Evolutionary conservation across 37 sponge, comb jelly and placozoan species (phyloP), one percentile per base, ranked within the genome.

Genomic region (Crambe crambe): DNA sequence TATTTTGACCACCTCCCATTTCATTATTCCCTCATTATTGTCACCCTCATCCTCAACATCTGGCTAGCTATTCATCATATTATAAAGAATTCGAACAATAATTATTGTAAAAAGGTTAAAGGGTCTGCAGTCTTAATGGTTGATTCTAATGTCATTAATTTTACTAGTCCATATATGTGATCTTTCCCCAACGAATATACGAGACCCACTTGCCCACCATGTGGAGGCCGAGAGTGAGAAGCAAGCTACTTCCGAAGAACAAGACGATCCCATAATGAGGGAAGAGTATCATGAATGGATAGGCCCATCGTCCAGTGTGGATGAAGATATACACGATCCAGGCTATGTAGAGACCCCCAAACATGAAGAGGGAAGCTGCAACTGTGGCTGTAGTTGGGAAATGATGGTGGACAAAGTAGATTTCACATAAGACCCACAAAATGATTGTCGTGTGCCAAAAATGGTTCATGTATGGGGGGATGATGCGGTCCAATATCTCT

Each of bases 381-480:
- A 88, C 84, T 6, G 65, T 70, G 21, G 32, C 23, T 44, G 72
- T 39, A 20, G 23, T 75, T 18, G 88, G 87, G 64, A 75, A 87
- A 27, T 72, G 73, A 75, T 92, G 92, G 58, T 37, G 70, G 18
- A 87, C 85, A 27, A 92, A 80, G 29, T 87, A 35, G n/a, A 75
- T n/a, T 38, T 92, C 92, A 1, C 80, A 36, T 27, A 92, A 34
- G 9, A 92, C 88, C 20, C 68, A 57, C 76, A 87, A 76, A 1
- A 38, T 78, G 21, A 92, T 74, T 0, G 81, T 77, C 1, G 85
- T 84, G 81, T 92, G 88, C 90, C 87, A 85, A 21, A 75, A 82
- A 58, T 89, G 86, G 73, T 89, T 93, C 54, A 93, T 64, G n/a
- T 56, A 44, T 0, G 40, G 35, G 0, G 94, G 94, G 47, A 89